A percentile compares a stretch with the other conserved stretches of the same genome.
Conservation (phyloP, 1,140 invertebrate genomes). For the Thaumatotibia leucotreta region DNA sequence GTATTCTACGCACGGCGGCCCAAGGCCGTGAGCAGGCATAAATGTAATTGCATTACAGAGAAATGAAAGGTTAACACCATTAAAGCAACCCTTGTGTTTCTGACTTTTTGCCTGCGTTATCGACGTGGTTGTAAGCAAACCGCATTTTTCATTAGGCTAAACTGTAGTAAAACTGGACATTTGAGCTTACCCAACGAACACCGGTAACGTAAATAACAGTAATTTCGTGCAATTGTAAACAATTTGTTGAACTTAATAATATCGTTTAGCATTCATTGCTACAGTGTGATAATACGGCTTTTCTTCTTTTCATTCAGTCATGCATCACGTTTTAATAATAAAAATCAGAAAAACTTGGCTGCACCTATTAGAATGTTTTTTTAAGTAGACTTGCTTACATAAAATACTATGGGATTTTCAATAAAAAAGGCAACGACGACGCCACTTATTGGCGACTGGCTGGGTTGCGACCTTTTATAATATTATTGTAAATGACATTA, state of each 20-base stretch:
- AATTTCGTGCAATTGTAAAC: neutral
- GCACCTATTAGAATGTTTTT: neutral
- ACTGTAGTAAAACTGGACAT: neutral
- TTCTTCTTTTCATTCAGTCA: neutral
- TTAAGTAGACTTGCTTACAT: neutral
- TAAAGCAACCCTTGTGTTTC: conserved; percentile 28
- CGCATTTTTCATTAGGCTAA: conserved; percentile 24
- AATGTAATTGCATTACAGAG: conserved; percentile 47
- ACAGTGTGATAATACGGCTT: neutral
- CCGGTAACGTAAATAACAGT: neutral
- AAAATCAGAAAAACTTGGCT: neutral
- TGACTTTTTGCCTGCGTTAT: conserved; percentile 24
- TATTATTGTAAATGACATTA: no score
- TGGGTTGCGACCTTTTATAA: no score
- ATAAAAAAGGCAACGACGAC: no score
- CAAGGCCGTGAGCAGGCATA: conserved; percentile 15
- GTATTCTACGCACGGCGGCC: conserved; percentile 15
- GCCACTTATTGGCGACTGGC: no score
- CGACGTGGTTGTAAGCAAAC: conserved; percentile 32
- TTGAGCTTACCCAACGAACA: neutral
- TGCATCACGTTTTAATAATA: neutral
- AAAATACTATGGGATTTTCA: neutral
- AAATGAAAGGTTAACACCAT: conserved; percentile 62
- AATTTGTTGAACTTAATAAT: neutral
- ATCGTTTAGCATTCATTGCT: neutral